A percentile compares a stretch with the other conserved stretches of the same genome.
Conservation (phyloP, 2,113 vertebrate genomes). For the Suncus etruscus region DNA sequence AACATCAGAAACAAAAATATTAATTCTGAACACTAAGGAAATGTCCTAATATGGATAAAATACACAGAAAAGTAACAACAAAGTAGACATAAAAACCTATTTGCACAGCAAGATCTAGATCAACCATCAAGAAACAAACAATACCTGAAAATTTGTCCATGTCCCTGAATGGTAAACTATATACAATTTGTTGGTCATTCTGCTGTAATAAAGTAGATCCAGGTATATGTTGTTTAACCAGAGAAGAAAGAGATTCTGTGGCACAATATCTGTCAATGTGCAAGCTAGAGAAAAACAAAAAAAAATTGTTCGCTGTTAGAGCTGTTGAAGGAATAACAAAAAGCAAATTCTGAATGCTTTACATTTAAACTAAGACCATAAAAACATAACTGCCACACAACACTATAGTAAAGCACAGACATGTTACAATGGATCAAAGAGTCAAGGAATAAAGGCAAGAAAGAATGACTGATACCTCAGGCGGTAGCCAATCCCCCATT, state of each 20-base stretch:
- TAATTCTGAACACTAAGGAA: neutral
- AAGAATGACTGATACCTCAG: conserved; percentile 88
- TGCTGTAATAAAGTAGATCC: conserved; percentile 91
- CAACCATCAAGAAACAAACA: neutral
- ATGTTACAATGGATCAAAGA: fast-evolving
- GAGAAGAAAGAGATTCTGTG: conserved; percentile 86
- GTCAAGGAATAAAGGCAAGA: neutral
- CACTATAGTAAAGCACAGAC: neutral
- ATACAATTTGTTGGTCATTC: conserved; percentile 93
- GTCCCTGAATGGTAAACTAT: conserved; percentile 94
- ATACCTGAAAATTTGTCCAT: conserved; percentile 95
- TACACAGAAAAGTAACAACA: conserved; percentile 1
- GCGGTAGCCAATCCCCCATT: conserved; percentile 98
- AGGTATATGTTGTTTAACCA: conserved; percentile 92
- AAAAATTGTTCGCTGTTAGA: neutral
- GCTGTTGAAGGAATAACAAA: neutral
- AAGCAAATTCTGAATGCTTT: conserved; percentile 13
- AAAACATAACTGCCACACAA: neutral
- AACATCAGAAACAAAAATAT: conserved; percentile 26
- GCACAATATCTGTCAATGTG: conserved; percentile 91
- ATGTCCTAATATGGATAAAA: neutral
- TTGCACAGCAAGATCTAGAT: neutral
- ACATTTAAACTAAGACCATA: neutral
- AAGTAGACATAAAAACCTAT: conserved; percentile 19
- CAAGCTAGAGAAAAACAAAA: conserved; percentile 88